Conservation (phyloP, 1,140 invertebrate species). For the Drosophila novamexicana region DNA sequence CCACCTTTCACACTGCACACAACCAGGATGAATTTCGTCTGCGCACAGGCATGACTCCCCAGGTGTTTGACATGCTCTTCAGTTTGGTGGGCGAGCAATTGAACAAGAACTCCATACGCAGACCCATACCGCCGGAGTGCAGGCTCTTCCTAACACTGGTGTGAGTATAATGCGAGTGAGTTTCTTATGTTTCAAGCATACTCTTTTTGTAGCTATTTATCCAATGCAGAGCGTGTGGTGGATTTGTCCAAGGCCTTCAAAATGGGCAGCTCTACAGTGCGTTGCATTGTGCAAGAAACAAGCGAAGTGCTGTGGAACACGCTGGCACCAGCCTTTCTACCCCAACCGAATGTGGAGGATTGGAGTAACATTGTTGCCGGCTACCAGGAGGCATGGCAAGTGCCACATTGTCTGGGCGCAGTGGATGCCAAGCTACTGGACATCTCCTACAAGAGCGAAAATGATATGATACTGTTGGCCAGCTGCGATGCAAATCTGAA, state of each 20-base stretch:
- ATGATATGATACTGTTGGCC: conserved; percentile 12
- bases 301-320: conserved; percentile 16
- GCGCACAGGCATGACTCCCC: conserved; percentile 17
- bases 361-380: conserved; percentile 1
- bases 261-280: conserved; percentile 33
- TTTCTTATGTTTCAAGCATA: background rate
- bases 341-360: background rate
- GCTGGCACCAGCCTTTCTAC: conserved; percentile 10
- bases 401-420: conserved; percentile 25
- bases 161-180: background rate
- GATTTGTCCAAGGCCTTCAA: conserved; percentile 14
- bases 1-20: background rate
- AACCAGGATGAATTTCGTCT: conserved; percentile 9
- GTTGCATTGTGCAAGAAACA: conserved; percentile 19
- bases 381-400: background rate
- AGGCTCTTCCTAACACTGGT: conserved; percentile 17
- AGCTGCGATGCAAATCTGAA: conserved; percentile 20
- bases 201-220: conserved; percentile 14
- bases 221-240: background rate
- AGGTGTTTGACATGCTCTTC: conserved; percentile 22
- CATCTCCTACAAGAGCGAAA: conserved; percentile 9
- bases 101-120: conserved; percentile 21
- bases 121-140: conserved; percentile 12
- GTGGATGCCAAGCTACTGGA: conserved; percentile 15
- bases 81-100: conserved; percentile 19